These are phyloP conservation scores for Phoeniculus purpureus DNA, from an alignment of 2,797 vertebrate species.

Conservation along the genomic window DNA sequence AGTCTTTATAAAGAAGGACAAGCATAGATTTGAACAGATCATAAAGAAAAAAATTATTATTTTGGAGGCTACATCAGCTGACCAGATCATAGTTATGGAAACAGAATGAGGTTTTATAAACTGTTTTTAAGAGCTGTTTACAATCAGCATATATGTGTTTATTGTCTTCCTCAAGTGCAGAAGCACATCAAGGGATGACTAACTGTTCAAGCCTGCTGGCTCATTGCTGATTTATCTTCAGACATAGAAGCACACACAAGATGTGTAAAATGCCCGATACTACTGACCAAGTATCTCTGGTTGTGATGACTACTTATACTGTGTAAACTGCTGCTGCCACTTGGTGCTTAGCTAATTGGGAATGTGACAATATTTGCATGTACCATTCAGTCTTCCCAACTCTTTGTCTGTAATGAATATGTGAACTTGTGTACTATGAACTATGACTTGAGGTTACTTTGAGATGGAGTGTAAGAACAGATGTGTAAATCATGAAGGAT, in stretches of 20 bases:
- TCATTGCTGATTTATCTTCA: neutral
- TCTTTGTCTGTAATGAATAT: neutral
- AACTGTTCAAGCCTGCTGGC: neutral
- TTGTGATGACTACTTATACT: neutral
- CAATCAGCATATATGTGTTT: no score
- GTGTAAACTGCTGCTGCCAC: neutral
- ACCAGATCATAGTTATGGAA: neutral
- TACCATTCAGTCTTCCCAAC: neutral
- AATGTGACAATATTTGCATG: neutral
- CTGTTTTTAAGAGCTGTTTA: no score
- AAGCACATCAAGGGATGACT: neutral
- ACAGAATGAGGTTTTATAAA: neutral
- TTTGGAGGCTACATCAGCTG: neutral
- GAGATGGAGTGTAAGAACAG: neutral
- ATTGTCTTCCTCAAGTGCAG: neutral
- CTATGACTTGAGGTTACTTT: neutral
- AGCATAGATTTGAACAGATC: neutral
- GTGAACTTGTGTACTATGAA: neutral
- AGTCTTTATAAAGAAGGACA: neutral
- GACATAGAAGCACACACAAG: neutral
- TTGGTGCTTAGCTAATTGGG: neutral
- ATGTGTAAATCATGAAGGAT: neutral
- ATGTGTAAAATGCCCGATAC: neutral
- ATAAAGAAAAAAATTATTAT: neutral
- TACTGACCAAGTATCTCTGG: neutral